Evolutionary conservation across 1,140 invertebrate species (phyloP).

Genomic region (Matsumurasca onukii): DNA sequence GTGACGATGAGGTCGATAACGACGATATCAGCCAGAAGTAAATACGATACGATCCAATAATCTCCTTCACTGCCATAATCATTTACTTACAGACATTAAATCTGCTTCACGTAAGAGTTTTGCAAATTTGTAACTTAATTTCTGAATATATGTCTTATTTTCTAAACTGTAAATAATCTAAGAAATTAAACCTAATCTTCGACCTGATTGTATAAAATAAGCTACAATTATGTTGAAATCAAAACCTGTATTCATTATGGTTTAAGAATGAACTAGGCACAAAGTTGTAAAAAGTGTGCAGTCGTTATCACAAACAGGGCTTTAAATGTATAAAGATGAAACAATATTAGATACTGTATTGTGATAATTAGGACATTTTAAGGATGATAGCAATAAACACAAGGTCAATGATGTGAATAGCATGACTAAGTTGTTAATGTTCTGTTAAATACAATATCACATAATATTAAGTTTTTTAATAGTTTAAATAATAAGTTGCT

Average conservation of each 20-base stretch:
- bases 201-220: slow-evolving; percentile 15
- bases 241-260: background rate
- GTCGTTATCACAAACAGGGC: slow-evolving; percentile 17
- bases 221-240: background rate
- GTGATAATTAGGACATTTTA: slow-evolving; percentile 30
- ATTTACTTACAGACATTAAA: slow-evolving; percentile 13
- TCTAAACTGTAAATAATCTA: slow-evolving; percentile 31
- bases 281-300: slow-evolving; percentile 23
- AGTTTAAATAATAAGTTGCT: no score
- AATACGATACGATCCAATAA: slow-evolving; percentile 7
- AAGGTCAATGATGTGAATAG: slow-evolving; percentile 1
- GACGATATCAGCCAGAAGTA: slow-evolving; percentile 27
- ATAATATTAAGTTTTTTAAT: no score
- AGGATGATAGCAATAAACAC: slow-evolving; percentile 28
- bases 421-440: background rate
- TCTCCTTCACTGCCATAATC: slow-evolving; percentile 27
- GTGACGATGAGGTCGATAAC: slow-evolving; percentile 42
- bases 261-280: slow-evolving; percentile 13
- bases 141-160: slow-evolving; percentile 14
- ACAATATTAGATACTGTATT: slow-evolving; percentile 3
- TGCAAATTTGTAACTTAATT: slow-evolving; percentile 22
- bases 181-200: slow-evolving; percentile 4
- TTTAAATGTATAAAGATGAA: slow-evolving; percentile 24
- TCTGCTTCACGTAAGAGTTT: slow-evolving; percentile 21
- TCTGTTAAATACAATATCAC: slow-evolving; percentile 10